These are phyloP conservation scores for Aspidiotus rigidus DNA, from an alignment of 2,888 invertebrate species.

Conservation along the genomic window DNA sequence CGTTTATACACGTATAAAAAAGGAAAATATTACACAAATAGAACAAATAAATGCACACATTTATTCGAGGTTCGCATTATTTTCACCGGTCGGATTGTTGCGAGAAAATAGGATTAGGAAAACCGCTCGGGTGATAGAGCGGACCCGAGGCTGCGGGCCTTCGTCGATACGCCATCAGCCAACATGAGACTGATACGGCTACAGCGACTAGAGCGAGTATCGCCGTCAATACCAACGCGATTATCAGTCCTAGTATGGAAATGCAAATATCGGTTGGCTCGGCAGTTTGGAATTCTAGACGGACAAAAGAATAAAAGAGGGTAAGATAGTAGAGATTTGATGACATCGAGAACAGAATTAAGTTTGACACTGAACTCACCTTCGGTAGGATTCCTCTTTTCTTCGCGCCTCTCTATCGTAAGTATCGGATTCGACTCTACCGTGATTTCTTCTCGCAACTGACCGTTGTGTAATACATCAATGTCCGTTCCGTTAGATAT, in stretches of 20 bases:
- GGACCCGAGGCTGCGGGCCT: conserved; percentile 74
- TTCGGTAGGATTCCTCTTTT: conserved; percentile 69
- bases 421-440: conserved; percentile 85
- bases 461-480: conserved; percentile 58
- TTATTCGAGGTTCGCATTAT: background rate
- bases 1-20: conserved; percentile 12
- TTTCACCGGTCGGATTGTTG: background rate
- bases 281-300: conserved; percentile 38
- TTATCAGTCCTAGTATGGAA: conserved; percentile 84
- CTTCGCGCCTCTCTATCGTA: conserved; percentile 78
- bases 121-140: conserved; percentile 87
- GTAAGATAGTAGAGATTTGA: conserved; percentile 10
- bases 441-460: conserved; percentile 83
- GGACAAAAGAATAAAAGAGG: conserved; percentile 9
- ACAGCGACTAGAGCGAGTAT: conserved; percentile 84
- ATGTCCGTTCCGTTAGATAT: conserved; percentile 41
- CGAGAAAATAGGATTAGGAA: conserved; percentile 86
- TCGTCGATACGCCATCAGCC: conserved; percentile 87
- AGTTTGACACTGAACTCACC: conserved; percentile 49
- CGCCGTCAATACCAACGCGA: conserved; percentile 84
- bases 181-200: conserved; percentile 88
- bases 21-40: background rate
- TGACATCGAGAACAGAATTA: too few relatives aligned
- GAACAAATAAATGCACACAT: background rate
- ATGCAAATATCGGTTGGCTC: conserved; percentile 80